phyloP scores from a whole-genome alignment of 2,797 vertebrate genomes.

The Schizopygopsis pylzovi region DNA sequence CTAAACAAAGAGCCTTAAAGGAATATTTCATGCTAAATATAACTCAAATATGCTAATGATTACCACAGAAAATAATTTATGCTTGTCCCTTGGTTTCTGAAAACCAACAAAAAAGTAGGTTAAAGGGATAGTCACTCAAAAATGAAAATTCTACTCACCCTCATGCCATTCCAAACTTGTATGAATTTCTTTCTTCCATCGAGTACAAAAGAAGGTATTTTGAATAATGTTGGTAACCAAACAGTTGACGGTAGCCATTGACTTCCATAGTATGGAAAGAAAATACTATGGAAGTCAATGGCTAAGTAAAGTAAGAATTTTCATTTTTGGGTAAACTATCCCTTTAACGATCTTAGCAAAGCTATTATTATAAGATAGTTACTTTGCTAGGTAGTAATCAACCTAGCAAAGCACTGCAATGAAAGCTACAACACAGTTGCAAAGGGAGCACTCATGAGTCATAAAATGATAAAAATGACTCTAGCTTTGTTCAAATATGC shows the following conservation, averaged over 20 bases:
- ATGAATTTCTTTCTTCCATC: not conserved
- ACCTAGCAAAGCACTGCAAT: not conserved
- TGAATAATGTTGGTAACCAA: not conserved
- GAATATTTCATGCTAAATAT: not conserved
- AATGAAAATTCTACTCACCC: not conserved
- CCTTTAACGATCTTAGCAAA: not conserved
- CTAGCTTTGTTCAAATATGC: not conserved
- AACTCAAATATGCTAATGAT: conserved; percentile 2
- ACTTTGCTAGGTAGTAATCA: not conserved
- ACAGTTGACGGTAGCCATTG: not conserved
- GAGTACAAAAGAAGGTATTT: not conserved
- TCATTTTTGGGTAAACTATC: not conserved
- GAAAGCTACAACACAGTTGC: not conserved
- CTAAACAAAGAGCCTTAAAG: conserved; percentile 6
- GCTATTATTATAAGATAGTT: not conserved
- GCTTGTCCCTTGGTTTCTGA: not conserved
- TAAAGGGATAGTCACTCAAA: not conserved
- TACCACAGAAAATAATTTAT: conserved; percentile 16
- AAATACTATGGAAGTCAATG: not conserved
- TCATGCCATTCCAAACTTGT: not conserved
- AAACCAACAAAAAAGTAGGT: not conserved
- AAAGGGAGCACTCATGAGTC: not conserved
- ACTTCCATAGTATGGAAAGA: not conserved
- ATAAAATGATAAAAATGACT: not conserved
- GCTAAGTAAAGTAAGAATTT: not conserved